Evolutionary conservation across 2,888 invertebrate species (phyloP).

Genomic region (Andrena camellia): DNA sequence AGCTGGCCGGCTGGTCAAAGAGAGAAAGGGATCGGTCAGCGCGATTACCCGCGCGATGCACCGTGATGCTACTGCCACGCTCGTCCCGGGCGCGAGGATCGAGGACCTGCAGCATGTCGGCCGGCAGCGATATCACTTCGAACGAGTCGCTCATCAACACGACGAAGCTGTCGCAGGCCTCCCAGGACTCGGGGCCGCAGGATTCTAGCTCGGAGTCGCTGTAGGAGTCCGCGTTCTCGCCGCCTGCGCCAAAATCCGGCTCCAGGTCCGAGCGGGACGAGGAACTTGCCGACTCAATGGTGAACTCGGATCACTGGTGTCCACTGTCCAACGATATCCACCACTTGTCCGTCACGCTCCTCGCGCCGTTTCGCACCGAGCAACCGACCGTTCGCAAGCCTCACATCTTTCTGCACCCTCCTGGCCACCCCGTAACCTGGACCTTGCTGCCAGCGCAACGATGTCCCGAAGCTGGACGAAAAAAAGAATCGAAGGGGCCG

Average conservation of each 20-base stretch:
- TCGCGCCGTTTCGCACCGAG: conserved; percentile 15
- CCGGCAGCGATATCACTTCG: conserved; percentile 84
- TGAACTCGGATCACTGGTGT: conserved; percentile 72
- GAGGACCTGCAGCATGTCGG: conserved; percentile 83
- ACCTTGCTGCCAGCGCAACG: not conserved
- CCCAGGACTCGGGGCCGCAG: conserved; percentile 61
- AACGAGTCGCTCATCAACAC: conserved; percentile 85
- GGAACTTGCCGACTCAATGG: conserved; percentile 84
- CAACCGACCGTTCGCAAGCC: not conserved
- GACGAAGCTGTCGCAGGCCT: conserved; percentile 81
- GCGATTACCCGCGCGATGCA: not conserved
- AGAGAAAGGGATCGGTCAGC: not conserved
- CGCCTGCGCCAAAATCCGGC: conserved; percentile 74
- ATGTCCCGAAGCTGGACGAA: not conserved
- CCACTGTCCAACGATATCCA: conserved; percentile 38
- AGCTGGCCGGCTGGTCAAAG: conserved; percentile 91
- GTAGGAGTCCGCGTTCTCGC: conserved; percentile 64
- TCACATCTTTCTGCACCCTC: conserved; percentile 8
- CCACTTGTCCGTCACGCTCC: not conserved
- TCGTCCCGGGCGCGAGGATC: not conserved
- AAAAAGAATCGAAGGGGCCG: not conserved
- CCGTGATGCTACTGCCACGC: not conserved
- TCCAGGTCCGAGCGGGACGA: conserved; percentile 83
- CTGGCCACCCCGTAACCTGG: not conserved
- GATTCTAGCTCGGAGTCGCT: conserved; percentile 72